Percentiles rank a stretch among this genome's conserved stretches.
Evolutionary conservation across 2,888 invertebrate genomes (phyloP).

Genomic region (Eristalinus sepulchralis): DNA sequence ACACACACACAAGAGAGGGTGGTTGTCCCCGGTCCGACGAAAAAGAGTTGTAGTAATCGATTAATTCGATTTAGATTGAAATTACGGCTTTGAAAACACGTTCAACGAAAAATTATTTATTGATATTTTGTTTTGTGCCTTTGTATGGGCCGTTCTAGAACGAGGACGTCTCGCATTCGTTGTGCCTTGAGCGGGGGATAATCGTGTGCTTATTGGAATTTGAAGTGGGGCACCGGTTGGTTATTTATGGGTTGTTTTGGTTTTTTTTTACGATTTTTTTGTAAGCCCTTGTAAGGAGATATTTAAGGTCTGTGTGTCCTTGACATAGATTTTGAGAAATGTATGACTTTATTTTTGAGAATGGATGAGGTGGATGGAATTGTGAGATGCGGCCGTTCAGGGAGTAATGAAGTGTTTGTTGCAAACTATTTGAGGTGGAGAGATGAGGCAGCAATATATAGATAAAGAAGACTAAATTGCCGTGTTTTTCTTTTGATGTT

Average conservation of each 20-base stretch:
- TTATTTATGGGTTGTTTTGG: slow-evolving; percentile 64
- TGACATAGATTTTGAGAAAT: slow-evolving; percentile 52
- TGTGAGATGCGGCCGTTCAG: neutral
- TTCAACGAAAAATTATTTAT: slow-evolving; percentile 72
- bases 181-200: slow-evolving; percentile 41
- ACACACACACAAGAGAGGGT: too few species aligned
- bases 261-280: slow-evolving; percentile 51
- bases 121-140: slow-evolving; percentile 62
- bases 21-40: slow-evolving; percentile 73
- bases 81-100: slow-evolving; percentile 78
- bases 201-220: slow-evolving; percentile 60
- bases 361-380: too few species aligned
- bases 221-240: slow-evolving; percentile 26
- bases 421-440: too few species aligned
- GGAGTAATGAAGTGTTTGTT: neutral
- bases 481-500: too few species aligned
- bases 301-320: slow-evolving; percentile 47
- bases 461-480: too few species aligned
- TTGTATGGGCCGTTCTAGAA: slow-evolving; percentile 44
- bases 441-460: too few species aligned
- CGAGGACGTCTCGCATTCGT: slow-evolving; percentile 2
- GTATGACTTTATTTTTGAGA: neutral
- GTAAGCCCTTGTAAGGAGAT: slow-evolving; percentile 34
- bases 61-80: slow-evolving; percentile 81
- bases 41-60: slow-evolving; percentile 78